Base-by-base conservation (phyloP, 2,888 invertebrate species). In the Spicauda simplicius region DNA sequence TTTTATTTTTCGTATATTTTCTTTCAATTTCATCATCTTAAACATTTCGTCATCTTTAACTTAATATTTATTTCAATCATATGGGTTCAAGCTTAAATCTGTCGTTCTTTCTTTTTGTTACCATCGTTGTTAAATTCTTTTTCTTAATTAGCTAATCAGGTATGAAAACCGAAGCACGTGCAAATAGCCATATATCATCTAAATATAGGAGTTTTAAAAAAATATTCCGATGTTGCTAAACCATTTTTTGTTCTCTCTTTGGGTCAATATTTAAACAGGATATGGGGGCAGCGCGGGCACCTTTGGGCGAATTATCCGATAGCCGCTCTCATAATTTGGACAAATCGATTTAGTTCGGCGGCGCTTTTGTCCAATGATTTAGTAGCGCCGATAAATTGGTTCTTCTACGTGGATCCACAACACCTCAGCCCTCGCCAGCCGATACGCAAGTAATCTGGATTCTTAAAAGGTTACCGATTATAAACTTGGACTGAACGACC, bases 331-430 rank as follows among this genome's bases (percentile, higher is more conserved):
- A 84, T 91, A 91, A 92, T 91, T 92, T 87, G 87, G 82, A 90
- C 88, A 90, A 87, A 91, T 91, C 91, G 92, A 89, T 91, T 91
- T 88, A 89, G 90, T 91, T 84, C 88, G 83, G 88, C 61, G 91
- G 91, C 82, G 81, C 90, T 86, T 92, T 92, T 91, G 88, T 85
- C 75, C 79, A 84, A 87, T 92, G 91, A 92, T 92, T 91, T 92
- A 92, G 90, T 88, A 87, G 84, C 81, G 78, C 25, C 86, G 80
- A 87, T 87, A 91, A 91, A 91, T 91, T 92, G 90, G 87, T 80
- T 78, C 83, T 81, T 80, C 80, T 82, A 81, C 79, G 77, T 25
- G n/a, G 79, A 77, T 72, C 78, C 73, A 73, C 80, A 80, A 83
- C 80, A 78, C 76, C 77, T 76, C 72, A 75, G 79, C 41, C 41